Conservation (phyloP, 2,113 vertebrate genomes). For the cattle (Bos taurus) region DNA sequence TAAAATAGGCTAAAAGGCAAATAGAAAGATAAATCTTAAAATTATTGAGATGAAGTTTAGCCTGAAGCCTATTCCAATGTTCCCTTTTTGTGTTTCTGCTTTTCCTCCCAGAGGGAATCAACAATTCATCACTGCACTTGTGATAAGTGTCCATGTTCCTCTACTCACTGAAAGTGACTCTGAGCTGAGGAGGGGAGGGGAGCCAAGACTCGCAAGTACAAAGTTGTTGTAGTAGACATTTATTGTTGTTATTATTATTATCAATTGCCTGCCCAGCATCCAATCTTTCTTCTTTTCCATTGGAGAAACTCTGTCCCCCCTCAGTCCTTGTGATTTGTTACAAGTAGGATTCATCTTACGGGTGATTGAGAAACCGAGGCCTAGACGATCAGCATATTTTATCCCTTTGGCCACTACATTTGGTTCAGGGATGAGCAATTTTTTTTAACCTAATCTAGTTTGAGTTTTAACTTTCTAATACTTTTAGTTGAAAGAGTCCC, state of each 20-base stretch:
- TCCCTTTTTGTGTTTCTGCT: background rate
- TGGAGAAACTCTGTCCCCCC: background rate
- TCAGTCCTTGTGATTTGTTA: background rate
- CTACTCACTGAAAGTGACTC: background rate
- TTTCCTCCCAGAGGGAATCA: background rate
- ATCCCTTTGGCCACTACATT: background rate
- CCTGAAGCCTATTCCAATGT: background rate
- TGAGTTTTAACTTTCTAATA: slow-evolving; percentile 37
- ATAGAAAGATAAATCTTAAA: background rate
- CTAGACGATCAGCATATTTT: background rate
- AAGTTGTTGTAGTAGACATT: background rate
- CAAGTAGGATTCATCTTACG: background rate
- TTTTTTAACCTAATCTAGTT: background rate
- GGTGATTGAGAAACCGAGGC: background rate
- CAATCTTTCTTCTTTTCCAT: background rate
- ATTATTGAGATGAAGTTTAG: slow-evolving; percentile 2
- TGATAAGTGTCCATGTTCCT: background rate
- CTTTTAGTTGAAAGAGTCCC: background rate
- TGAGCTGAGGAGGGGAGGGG: background rate
- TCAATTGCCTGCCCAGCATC: background rate
- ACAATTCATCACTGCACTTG: background rate
- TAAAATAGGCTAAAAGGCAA: background rate
- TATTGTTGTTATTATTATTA: background rate
- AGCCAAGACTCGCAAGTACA: background rate
- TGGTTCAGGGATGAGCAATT: background rate